A percentile compares a stretch with the other conserved stretches of the same genome.
phyloP scores from a whole-genome alignment of 2,888 invertebrate species.

The Ferrisia virgata region DNA sequence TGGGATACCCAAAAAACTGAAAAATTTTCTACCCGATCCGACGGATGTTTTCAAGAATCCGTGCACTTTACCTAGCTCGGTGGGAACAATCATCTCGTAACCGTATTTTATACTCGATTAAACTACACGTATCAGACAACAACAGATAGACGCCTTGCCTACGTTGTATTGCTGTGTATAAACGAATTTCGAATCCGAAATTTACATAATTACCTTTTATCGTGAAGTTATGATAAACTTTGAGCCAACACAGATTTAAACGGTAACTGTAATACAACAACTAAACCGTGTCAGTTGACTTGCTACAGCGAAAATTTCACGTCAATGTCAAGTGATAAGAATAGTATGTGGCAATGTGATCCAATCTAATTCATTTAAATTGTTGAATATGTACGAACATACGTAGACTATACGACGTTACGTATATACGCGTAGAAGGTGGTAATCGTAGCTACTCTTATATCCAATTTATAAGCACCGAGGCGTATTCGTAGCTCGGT shows the following conservation, averaged over 20 bases:
- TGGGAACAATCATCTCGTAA: not conserved
- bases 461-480: not conserved
- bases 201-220: slow-evolving; percentile 11
- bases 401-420: not conserved
- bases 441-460: not conserved
- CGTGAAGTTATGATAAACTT: not conserved
- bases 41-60: not conserved
- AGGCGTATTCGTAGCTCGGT: not conserved
- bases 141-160: too few species aligned
- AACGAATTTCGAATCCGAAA: not conserved
- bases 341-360: slow-evolving; percentile 15
- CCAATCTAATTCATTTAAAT: not conserved
- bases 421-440: not conserved
- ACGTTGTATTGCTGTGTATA: too few species aligned
- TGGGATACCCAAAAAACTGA: slow-evolving; percentile 47
- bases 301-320: not conserved
- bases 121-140: not conserved
- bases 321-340: slow-evolving; percentile 17
- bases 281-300: not conserved
- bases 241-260: not conserved
- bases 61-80: not conserved
- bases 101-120: not conserved
- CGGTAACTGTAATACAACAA: not conserved
- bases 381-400: too few species aligned
- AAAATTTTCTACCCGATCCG: slow-evolving; percentile 45